Evolutionary conservation across 2,113 vertebrate species (phyloP), one percentile per base, ranked within the genome.

Genomic region (Morone saxatilis): DNA sequence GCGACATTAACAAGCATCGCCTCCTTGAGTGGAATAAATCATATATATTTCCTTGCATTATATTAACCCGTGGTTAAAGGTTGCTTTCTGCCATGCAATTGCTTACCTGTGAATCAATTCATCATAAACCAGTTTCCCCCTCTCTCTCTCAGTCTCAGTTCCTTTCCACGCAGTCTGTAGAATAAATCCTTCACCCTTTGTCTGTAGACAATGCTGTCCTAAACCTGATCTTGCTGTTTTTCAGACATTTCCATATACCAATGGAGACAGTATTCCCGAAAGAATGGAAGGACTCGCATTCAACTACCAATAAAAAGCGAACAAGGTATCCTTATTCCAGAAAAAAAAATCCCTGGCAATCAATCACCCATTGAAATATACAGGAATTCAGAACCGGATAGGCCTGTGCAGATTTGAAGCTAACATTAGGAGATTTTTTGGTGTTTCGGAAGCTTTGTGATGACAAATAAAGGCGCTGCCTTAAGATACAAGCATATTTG

Each of bases 41-140:
- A 96, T 94, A 95, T 94, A 94, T 95, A 95, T 90, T 93, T 91
- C 93, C 94, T 91, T 89, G 94, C 94, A 94, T 95, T 95, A 96
- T 94, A 93, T 94, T 96, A 96, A 95, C 95, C 95, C 91, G 88
- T 93, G 92, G 94, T 96, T 97, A 97, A 97, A 98, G 96, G 96
- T 96, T 97, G 95, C 95, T 93, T 97, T 97, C 96, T 96, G 94
- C 95, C 96, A 96, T 96, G 97, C 97, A 97, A 93, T 97, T 95
- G 96, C 98, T 99, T 99, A 99, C 98, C 98, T 99, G 98, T 81
- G 95, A 93, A 95, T 96, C 97, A 98, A 98, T 97, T 98, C 97
- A 98, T 99, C 97, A 98, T 97, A 97, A 96, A 96, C 86, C 94
- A 92, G 94, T 36, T 88, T 93, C 91, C 92, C 97, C 11, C 93